phyloP scores from a whole-genome alignment of 2,797 vertebrate species.

The Pitangus sulphuratus region DNA sequence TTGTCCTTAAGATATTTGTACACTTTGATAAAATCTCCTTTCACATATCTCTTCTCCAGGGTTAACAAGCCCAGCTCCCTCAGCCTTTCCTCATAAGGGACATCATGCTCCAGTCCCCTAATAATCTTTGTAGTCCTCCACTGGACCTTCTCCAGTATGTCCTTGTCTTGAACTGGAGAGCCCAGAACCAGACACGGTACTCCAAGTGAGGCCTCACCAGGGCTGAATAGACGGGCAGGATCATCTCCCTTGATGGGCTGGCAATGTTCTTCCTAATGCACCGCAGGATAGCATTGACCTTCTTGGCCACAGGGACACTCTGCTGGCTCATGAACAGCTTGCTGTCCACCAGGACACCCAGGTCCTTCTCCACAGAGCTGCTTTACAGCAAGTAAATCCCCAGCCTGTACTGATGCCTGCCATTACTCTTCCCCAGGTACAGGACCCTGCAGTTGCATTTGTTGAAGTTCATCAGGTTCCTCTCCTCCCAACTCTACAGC shows the following conservation, averaged over 20 bases:
- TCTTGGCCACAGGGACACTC: neutral
- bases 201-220: rapidly evolving
- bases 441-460: neutral
- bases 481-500: neutral
- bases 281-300: neutral
- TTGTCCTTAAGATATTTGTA: neutral
- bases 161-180: too few species aligned
- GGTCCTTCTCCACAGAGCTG: neutral
- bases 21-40: too few species aligned
- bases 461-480: neutral
- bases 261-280: neutral
- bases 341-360: neutral
- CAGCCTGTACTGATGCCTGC: neutral
- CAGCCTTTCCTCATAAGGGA: neutral
- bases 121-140: neutral
- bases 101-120: neutral
- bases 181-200: neutral
- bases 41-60: neutral
- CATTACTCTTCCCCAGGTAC: neutral
- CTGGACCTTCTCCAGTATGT: neutral
- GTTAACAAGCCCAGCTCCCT: neutral
- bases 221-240: neutral
- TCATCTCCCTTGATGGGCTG: too few species aligned
- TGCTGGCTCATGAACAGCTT: neutral
- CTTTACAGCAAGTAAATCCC: neutral